Percentiles rank a stretch among this genome's conserved stretches.
Evolutionary conservation across 37 sponge, comb jelly and placozoan species (phyloP).

Genomic region (Oscarella lobularis): DNA sequence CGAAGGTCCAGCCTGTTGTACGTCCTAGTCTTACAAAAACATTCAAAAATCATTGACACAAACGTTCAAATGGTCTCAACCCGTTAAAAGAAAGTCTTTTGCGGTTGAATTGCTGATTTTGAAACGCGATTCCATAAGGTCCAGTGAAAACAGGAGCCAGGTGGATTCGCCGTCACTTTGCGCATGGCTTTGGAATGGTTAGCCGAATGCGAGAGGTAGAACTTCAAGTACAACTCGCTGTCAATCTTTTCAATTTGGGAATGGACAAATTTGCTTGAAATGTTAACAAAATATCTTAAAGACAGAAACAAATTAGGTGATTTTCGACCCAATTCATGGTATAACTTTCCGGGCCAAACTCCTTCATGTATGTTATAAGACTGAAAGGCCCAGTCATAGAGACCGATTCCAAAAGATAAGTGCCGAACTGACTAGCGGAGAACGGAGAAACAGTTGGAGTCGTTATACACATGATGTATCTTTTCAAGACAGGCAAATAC

Average conservation of each 20-base stretch:
- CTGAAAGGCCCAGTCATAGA: neutral
- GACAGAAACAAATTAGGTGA: neutral
- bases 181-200: neutral
- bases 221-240: neutral
- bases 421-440: neutral
- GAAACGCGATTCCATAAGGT: neutral
- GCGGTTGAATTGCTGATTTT: too few relatives aligned
- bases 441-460: neutral
- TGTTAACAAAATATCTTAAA: neutral
- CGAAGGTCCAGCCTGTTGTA: too few relatives aligned
- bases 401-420: neutral
- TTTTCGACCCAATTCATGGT: neutral
- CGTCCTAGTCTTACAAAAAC: too few relatives aligned
- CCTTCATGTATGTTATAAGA: neutral
- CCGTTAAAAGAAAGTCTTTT: too few relatives aligned
- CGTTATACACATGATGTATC: neutral
- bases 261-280: neutral
- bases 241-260: neutral
- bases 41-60: too few relatives aligned
- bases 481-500: neutral
- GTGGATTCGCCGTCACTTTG: neutral
- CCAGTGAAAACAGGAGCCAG: neutral
- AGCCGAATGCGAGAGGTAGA: neutral
- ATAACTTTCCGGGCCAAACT: neutral
- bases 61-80: too few relatives aligned